phyloP scores from a whole-genome alignment of 1,140 invertebrate genomes.

The Hesperophylax magnus region DNA sequence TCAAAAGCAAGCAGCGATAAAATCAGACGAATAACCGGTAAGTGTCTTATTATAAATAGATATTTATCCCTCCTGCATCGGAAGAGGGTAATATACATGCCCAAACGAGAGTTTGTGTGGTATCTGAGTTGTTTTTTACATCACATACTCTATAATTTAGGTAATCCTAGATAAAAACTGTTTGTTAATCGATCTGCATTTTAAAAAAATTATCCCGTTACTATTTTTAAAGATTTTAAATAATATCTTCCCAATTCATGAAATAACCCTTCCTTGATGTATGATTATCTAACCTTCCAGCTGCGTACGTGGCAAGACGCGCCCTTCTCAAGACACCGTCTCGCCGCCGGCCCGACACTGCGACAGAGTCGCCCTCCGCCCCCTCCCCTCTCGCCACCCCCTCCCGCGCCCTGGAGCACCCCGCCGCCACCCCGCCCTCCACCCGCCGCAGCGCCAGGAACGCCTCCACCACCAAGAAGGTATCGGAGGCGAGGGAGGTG shows the following conservation, averaged over 20 bases:
- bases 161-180: too few species aligned
- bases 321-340: conserved; percentile 47
- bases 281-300: conserved; percentile 12
- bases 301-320: conserved; percentile 44
- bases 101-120: too few species aligned
- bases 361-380: background rate
- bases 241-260: too few species aligned
- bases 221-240: too few species aligned
- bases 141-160: too few species aligned
- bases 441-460: background rate
- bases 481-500: background rate
- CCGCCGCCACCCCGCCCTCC: background rate
- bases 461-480: conserved; percentile 5
- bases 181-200: too few species aligned
- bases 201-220: too few species aligned
- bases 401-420: conserved; percentile 1
- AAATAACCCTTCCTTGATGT: too few species aligned
- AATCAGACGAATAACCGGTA: conserved; percentile 48
- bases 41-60: background rate
- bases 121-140: too few species aligned
- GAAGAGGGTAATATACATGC: too few species aligned
- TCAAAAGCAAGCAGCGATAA: conserved; percentile 19
- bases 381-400: background rate
- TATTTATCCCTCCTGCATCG: too few species aligned
- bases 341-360: background rate